Conservation (phyloP, 2,113 vertebrate species). For the Boulengeromyrus knoepffleri region DNA sequence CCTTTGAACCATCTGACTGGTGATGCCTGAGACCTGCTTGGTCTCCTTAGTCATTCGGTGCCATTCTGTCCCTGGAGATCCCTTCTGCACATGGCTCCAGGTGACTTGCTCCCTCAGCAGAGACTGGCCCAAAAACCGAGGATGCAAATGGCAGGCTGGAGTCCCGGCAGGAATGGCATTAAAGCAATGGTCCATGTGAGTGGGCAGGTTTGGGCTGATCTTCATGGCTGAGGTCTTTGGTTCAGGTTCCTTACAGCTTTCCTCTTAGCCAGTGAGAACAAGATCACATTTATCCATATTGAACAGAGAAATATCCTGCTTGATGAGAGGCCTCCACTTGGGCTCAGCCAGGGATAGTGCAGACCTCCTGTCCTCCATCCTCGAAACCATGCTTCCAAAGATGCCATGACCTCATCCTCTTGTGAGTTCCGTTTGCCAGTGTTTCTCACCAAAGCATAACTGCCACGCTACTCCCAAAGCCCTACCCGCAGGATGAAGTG, state of each 20-base stretch:
- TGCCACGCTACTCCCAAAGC: not conserved
- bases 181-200: not conserved
- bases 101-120: not conserved
- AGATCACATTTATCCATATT: not conserved
- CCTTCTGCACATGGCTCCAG: not conserved
- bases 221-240: not conserved
- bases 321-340: not conserved
- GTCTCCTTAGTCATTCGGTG: not conserved
- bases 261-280: not conserved
- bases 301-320: not conserved
- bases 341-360: not conserved
- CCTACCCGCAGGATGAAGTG: not conserved
- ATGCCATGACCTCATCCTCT: constrained; percentile 55
- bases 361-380: constrained; percentile 56
- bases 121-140: not conserved
- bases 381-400: constrained; percentile 54
- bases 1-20: not conserved
- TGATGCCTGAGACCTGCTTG: not conserved
- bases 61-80: not conserved
- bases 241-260: not conserved
- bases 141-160: not conserved
- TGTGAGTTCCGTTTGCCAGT: not conserved
- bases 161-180: not conserved
- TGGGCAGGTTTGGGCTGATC: not conserved
- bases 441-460: not conserved